These are phyloP conservation scores for Phoenicopterus ruber DNA, from an alignment of 2,113 vertebrate species.

Conservation along the genomic window DNA sequence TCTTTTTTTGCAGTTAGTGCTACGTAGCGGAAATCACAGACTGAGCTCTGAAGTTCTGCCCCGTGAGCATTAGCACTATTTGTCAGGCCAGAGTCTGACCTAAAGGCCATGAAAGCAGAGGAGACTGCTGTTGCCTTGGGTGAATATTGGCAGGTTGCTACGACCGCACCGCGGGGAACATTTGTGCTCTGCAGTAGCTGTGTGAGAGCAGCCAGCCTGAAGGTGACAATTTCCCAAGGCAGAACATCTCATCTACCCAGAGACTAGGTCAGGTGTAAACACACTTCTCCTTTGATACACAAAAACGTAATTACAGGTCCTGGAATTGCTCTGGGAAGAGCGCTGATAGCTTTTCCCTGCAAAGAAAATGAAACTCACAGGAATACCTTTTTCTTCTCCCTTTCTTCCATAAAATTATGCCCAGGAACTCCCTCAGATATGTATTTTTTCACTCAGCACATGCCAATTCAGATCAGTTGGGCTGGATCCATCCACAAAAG, in stretches of 20 bases:
- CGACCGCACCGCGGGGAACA: background rate
- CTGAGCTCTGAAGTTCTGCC: background rate
- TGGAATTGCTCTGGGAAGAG: background rate
- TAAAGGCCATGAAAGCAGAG: background rate
- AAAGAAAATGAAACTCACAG: background rate
- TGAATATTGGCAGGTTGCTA: background rate
- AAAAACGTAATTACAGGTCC: background rate
- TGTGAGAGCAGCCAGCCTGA: background rate
- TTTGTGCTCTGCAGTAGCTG: background rate
- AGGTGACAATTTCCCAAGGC: background rate
- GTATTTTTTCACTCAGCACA: background rate
- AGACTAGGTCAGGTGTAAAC: background rate
- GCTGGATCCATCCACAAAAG: slow-evolving; percentile 18
- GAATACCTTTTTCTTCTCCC: background rate
- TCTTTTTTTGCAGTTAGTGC: background rate
- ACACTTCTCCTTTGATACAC: background rate
- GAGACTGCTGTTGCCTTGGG: background rate
- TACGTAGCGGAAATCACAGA: background rate
- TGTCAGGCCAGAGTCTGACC: background rate
- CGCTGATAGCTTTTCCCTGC: background rate
- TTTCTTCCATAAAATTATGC: background rate
- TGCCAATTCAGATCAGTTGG: background rate
- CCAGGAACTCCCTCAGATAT: slow-evolving; percentile 16
- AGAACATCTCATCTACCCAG: background rate
- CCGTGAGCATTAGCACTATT: background rate